These are phyloP conservation scores for Drosophila austrosaltans DNA, from an alignment of 2,888 invertebrate genomes.

Conservation along the genomic window DNA sequence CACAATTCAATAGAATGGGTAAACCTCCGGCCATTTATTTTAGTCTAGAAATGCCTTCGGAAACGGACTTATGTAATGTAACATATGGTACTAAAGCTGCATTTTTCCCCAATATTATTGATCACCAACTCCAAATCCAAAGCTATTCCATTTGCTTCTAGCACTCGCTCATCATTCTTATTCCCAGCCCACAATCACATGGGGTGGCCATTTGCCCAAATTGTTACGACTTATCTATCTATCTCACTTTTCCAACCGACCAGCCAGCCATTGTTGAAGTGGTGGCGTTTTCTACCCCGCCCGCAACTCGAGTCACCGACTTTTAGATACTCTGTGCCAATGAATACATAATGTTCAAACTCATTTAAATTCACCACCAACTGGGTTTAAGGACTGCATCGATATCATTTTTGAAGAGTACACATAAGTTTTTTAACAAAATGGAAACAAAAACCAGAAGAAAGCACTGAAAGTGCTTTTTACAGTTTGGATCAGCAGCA, in stretches of 20 bases:
- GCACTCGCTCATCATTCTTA: slow-evolving; percentile 7
- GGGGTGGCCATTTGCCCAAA: slow-evolving; percentile 9
- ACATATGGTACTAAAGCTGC: slow-evolving; percentile 53
- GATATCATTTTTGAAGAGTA: too few species aligned
- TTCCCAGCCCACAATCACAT: background rate
- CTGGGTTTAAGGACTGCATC: too few species aligned
- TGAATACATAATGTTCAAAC: too few species aligned
- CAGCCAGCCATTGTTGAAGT: background rate
- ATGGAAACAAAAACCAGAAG: too few species aligned
- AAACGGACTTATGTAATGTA: slow-evolving; percentile 38
- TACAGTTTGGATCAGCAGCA: too few species aligned
- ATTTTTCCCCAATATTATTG: slow-evolving; percentile 18
- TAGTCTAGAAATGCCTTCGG: slow-evolving; percentile 10
- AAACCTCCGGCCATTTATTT: slow-evolving; percentile 8
- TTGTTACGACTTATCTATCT: slow-evolving; percentile 3
- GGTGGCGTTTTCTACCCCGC: background rate
- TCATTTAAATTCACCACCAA: too few species aligned
- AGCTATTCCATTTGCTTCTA: background rate
- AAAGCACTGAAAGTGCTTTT: too few species aligned
- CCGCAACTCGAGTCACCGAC: background rate
- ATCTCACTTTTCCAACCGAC: slow-evolving; percentile 3
- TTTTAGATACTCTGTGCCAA: background rate
- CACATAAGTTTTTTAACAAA: too few species aligned
- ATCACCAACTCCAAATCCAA: background rate
- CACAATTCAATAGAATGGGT: slow-evolving; percentile 11